These are phyloP conservation scores for Tokudaia muenninki DNA, from an alignment of 2,797 vertebrate genomes.

Conservation along the genomic window DNA sequence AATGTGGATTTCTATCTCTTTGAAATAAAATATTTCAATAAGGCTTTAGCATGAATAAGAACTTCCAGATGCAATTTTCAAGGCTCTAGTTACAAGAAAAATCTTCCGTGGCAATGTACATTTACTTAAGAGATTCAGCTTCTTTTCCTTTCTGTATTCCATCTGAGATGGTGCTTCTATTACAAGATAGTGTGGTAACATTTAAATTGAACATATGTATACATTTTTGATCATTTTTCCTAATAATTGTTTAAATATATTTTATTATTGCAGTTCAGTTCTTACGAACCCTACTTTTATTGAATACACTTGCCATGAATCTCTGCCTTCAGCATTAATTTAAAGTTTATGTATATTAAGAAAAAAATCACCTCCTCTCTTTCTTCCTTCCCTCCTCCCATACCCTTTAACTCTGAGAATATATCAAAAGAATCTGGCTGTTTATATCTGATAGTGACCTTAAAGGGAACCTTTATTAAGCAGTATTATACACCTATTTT, in stretches of 20 bases:
- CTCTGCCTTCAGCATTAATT: neutral
- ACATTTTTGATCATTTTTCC: neutral
- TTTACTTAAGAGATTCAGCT: neutral
- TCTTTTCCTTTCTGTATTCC: neutral
- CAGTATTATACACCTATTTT: neutral
- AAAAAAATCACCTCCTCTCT: neutral
- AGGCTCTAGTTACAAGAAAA: neutral
- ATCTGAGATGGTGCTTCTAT: neutral
- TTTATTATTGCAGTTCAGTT: neutral
- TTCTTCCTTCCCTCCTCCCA: fast-evolving
- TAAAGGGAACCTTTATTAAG: neutral
- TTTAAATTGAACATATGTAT: neutral
- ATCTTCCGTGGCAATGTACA: neutral
- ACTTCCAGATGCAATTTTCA: neutral
- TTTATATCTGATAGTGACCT: neutral
- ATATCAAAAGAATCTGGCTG: neutral
- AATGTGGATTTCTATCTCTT: neutral
- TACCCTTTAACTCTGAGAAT: neutral
- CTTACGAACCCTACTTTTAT: neutral
- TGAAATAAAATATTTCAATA: neutral
- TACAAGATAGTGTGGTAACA: neutral
- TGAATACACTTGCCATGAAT: neutral
- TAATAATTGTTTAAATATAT: neutral
- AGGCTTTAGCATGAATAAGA: neutral
- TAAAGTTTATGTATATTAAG: neutral